These are phyloP conservation scores for Vombatus ursinus DNA, from an alignment of 2,113 vertebrate genomes.

Conservation along the genomic window DNA sequence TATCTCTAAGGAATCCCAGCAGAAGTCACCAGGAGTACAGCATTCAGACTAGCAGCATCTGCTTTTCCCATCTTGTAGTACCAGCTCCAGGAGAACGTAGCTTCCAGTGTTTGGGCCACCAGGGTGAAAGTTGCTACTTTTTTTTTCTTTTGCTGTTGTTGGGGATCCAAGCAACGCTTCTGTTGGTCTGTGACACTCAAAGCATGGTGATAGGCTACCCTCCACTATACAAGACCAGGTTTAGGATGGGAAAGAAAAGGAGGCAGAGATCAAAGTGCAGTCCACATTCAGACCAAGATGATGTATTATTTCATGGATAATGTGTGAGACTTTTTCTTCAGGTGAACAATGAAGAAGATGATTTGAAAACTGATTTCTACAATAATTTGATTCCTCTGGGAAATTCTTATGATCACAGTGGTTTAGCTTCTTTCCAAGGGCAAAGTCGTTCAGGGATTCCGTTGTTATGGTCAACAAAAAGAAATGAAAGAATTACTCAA, in stretches of 20 bases:
- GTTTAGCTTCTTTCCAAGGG: accelerated
- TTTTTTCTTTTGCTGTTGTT: background rate
- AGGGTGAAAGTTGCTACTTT: background rate
- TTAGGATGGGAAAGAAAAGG: background rate
- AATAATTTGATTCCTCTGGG: constrained; percentile 72
- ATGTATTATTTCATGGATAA: background rate
- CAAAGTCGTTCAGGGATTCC: background rate
- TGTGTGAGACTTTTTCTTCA: constrained; percentile 69
- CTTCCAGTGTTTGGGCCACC: background rate
- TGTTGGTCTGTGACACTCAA: background rate
- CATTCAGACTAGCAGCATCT: background rate
- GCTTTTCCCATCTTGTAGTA: background rate
- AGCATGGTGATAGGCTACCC: background rate
- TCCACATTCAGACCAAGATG: background rate
- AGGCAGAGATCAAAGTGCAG: background rate
- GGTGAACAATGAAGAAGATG: constrained; percentile 86
- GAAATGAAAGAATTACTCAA: accelerated
- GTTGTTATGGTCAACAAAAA: constrained; percentile 66
- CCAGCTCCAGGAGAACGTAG: background rate
- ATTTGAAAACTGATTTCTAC: constrained; percentile 82
- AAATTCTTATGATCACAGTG: accelerated
- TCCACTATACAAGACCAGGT: background rate
- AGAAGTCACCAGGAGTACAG: background rate
- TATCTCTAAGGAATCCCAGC: background rate
- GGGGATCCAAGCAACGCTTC: background rate